These are phyloP conservation scores for Tapirus terrestris DNA, from an alignment of 2,113 vertebrate genomes.

Conservation along the genomic window DNA sequence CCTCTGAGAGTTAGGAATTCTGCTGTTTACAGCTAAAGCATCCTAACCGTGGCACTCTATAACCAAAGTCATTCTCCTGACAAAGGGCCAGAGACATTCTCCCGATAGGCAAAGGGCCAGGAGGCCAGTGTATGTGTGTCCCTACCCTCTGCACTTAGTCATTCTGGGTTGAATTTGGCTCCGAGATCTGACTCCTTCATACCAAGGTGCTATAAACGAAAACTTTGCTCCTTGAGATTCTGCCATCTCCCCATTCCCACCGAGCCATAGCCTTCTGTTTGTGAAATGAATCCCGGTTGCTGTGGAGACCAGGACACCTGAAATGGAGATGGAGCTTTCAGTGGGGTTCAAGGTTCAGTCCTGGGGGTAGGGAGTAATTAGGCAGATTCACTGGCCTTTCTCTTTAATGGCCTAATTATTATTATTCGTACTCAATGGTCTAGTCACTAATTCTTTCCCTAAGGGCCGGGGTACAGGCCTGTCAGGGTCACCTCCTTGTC, in stretches of 20 bases:
- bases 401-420: background rate
- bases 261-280: background rate
- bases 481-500: background rate
- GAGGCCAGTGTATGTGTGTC: background rate
- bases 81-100: background rate
- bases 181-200: background rate
- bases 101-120: background rate
- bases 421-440: background rate
- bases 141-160: background rate
- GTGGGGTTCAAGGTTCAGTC: background rate
- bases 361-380: background rate
- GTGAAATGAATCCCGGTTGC: background rate
- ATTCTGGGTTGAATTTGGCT: background rate
- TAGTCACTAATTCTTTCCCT: background rate
- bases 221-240: background rate
- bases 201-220: background rate
- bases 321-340: background rate
- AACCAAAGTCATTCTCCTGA: background rate
- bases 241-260: background rate
- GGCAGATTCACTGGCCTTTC: background rate
- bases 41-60: rapidly evolving
- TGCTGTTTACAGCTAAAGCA: background rate
- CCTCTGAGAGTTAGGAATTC: background rate
- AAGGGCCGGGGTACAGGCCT: background rate
- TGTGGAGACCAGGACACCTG: background rate